phyloP scores from a whole-genome alignment of 2,888 invertebrate genomes.

The Ochropacha duplaris region DNA sequence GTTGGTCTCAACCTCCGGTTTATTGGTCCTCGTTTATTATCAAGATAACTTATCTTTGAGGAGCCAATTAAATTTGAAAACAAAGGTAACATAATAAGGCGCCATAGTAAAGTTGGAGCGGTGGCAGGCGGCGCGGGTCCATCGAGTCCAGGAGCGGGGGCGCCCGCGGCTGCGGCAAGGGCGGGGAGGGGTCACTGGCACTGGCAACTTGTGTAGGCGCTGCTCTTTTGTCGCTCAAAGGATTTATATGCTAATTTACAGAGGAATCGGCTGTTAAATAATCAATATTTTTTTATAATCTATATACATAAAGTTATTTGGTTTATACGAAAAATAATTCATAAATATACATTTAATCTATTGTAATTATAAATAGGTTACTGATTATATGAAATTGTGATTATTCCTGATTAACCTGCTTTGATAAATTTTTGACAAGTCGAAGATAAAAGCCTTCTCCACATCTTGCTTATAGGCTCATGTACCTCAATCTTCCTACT shows the following conservation, averaged over 20 bases:
- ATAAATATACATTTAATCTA: too few species aligned
- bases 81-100: slow-evolving; percentile 83
- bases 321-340: too few species aligned
- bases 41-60: slow-evolving; percentile 81
- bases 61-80: slow-evolving; percentile 83
- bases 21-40: slow-evolving; percentile 82
- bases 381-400: too few species aligned
- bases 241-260: slow-evolving; percentile 55
- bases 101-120: slow-evolving; percentile 61
- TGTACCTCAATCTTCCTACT: slow-evolving; percentile 64
- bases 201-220: slow-evolving; percentile 70
- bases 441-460: slow-evolving; percentile 40
- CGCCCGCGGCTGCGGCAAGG: slow-evolving; percentile 21
- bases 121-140: slow-evolving; percentile 17
- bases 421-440: slow-evolving; percentile 13
- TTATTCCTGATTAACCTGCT: neutral
- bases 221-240: slow-evolving; percentile 68
- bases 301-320: neutral
- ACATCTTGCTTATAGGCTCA: slow-evolving; percentile 51
- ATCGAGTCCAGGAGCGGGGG: slow-evolving; percentile 18
- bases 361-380: too few species aligned
- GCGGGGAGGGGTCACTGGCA: slow-evolving; percentile 51
- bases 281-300: slow-evolving; percentile 7
- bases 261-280: slow-evolving; percentile 51
- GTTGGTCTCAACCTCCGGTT: slow-evolving; percentile 74